Conservation (phyloP, 1,140 invertebrate species). For the Cataglyphis hispanica region DNA sequence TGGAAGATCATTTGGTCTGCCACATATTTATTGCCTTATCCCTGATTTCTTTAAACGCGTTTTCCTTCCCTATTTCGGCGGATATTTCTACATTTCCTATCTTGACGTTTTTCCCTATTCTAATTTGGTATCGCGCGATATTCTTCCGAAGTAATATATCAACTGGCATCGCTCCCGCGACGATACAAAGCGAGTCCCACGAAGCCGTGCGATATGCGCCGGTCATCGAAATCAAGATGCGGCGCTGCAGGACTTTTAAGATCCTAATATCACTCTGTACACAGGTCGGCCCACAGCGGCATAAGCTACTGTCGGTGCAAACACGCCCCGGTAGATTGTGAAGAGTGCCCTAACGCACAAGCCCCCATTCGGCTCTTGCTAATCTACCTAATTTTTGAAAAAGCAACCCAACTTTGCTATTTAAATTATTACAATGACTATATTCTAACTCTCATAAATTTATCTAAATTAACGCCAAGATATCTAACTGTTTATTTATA, state of each 20-base stretch:
- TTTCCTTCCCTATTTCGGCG: background rate
- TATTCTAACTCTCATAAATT: background rate
- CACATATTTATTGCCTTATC: too few species aligned
- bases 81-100: background rate
- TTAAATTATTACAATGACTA: background rate
- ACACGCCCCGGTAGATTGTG: too few species aligned
- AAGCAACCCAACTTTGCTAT: too few species aligned
- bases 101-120: background rate
- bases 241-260: conserved; percentile 61
- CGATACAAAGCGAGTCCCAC: conserved; percentile 57
- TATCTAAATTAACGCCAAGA: too few species aligned
- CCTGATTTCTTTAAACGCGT: background rate
- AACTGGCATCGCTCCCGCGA: conserved; percentile 47
- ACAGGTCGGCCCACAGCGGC: conserved; percentile 20
- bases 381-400: too few species aligned
- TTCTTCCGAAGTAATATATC: conserved; percentile 36
- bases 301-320: too few species aligned
- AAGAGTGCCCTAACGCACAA: too few species aligned
- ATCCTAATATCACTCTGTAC: conserved; percentile 9
- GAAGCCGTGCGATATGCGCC: conserved; percentile 69
- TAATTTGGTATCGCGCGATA: background rate
- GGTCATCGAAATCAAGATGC: conserved; percentile 65
- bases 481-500: background rate
- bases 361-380: too few species aligned
- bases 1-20: too few species aligned